Evolutionary conservation across 2,888 invertebrate species (phyloP), one percentile per base, ranked within the genome.

Genomic region (Trissolcus japonicus): DNA sequence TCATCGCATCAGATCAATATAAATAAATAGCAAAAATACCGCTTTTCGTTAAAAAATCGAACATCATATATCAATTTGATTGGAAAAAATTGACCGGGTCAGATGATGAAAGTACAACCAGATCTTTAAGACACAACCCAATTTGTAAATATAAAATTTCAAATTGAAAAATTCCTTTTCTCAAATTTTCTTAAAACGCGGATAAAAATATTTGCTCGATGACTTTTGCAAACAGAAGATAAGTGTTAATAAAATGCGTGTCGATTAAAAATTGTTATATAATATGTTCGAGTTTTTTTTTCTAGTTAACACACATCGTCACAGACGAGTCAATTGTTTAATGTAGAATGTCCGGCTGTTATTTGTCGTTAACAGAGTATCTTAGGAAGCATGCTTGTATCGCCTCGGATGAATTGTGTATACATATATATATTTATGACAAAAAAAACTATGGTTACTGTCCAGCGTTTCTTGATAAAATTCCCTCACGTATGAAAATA

Each of bases 401-500:
- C 57, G 41, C 43, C 40, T 66, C 46, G 53, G 19, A 35, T 35
- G 48, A 57, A 55, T 65, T 25, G 46, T n/a, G n/a, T 46, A 16
- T 46, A 46, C 51, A 51, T 46, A 16, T 16, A 16, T 16, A 16
- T n/a, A 16, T 63, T 29, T 48, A 13, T 66, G 57, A 19, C 46
- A 40, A 73, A 51, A 60, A 69, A 77, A 51, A 17, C 67, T 77
- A 51, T 68, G 59, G 60, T 72, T 67, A 67, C 62, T 72, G 67
- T 72, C 54, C 19, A 35, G 35, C 55, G 66, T 76, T 53, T 46
- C 46, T 66, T 65, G 53, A 62, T 73, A 71, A 43, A 56, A 78
- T 77, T 79, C 57, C 77, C 71, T 81, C 78, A 71, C 68, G 69
- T 82, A 82, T 69, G 80, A 83, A 83, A 83, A 83, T 83, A 83